Conservation (phyloP, 2,113 vertebrate genomes). For the Ceyx margarethae region DNA sequence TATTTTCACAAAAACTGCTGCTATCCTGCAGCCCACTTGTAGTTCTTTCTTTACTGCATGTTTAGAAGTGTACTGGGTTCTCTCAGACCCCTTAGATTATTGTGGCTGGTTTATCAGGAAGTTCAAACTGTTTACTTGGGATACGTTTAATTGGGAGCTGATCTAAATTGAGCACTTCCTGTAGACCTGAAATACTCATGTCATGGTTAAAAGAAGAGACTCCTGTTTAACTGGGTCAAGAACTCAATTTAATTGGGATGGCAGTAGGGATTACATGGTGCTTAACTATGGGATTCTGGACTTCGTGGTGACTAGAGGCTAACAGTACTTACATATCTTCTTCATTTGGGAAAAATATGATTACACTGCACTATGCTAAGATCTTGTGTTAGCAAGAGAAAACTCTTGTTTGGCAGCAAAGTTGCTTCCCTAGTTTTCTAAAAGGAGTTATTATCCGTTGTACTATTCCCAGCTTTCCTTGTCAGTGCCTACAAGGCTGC, state of each 20-base stretch:
- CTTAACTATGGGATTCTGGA: conserved; percentile 18
- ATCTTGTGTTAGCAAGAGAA: background rate
- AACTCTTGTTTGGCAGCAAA: background rate
- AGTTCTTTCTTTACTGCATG: background rate
- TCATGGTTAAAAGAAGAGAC: conserved; percentile 48
- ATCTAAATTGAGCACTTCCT: conserved; percentile 35
- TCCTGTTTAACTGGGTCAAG: conserved; percentile 48
- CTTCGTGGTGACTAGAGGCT: background rate
- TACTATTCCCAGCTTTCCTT: background rate
- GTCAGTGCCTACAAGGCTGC: background rate
- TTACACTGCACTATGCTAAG: background rate
- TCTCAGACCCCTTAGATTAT: background rate
- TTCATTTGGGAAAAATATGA: background rate
- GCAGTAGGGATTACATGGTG: conserved; percentile 31
- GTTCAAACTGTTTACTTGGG: conserved; percentile 23
- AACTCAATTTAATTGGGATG: conserved; percentile 28
- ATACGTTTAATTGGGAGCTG: conserved; percentile 12
- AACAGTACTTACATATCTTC: background rate
- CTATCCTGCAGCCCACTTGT: background rate
- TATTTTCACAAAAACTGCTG: background rate
- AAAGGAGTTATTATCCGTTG: background rate
- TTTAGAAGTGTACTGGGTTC: background rate
- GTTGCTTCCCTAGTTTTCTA: background rate
- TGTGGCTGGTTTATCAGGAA: background rate
- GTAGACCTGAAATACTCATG: background rate